phyloP scores from a whole-genome alignment of 2,113 vertebrate species.

The Corythornis cristatus region DNA sequence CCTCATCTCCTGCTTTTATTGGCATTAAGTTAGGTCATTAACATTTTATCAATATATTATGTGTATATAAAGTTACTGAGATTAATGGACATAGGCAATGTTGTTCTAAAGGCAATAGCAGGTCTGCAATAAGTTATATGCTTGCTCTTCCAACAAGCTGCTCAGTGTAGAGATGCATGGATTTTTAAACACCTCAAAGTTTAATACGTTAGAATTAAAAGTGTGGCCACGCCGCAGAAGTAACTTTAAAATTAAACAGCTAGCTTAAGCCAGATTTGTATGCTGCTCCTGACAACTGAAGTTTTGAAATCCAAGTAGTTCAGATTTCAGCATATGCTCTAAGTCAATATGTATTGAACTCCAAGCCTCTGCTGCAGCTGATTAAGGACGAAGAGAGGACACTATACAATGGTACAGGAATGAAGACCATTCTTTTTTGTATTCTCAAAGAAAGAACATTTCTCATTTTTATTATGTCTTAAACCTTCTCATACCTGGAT shows the following conservation, averaged over 20 bases:
- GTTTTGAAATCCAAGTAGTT: constrained; percentile 48
- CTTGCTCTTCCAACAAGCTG: constrained; percentile 43
- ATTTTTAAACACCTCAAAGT: constrained; percentile 47
- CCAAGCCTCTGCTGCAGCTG: constrained; percentile 35
- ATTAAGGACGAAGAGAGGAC: constrained; percentile 31
- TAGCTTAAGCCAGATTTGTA: constrained; percentile 46
- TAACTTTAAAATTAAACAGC: constrained; percentile 6
- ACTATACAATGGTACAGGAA: constrained; percentile 3
- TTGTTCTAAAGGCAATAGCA: constrained; percentile 16
- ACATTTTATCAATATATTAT: constrained; percentile 65
- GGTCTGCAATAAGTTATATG: neutral
- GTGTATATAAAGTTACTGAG: constrained; percentile 53
- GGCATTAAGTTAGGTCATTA: constrained; percentile 59
- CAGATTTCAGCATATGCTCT: constrained; percentile 38
- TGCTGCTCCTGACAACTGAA: constrained; percentile 11
- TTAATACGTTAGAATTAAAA: constrained; percentile 29
- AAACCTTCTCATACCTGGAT: constrained; percentile 38
- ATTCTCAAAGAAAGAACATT: constrained; percentile 12
- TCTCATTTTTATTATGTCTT: constrained; percentile 64
- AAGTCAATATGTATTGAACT: constrained; percentile 62
- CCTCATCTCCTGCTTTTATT: constrained; percentile 57
- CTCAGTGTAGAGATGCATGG: neutral
- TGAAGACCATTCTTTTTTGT: neutral
- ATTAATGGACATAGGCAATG: constrained; percentile 48
- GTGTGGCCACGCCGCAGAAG: constrained; percentile 23